Evolutionary conservation across 2,113 vertebrate species (phyloP), one percentile per base, ranked within the genome.

Genomic region (Saguinus imperator): DNA sequence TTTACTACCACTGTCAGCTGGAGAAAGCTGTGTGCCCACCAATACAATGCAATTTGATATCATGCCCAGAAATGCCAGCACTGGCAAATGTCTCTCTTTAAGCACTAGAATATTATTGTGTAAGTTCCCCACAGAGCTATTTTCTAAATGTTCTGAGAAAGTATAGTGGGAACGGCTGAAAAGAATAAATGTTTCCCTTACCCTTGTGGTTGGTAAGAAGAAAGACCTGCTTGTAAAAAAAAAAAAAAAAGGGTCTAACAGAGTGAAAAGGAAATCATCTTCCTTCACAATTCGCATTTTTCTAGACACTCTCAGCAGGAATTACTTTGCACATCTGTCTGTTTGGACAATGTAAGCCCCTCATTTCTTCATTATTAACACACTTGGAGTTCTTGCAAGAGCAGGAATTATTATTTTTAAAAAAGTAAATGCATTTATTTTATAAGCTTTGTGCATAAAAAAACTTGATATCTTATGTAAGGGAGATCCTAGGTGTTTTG

Each of bases 111-210:
- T 61, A 72, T 91, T 76, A 86, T 17, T 48, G 57, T 40, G 20
- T 50, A 79, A 93, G 73, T 50, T 86, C 81, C 87, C 95, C 58
- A 68, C 66, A 82, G 94, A 92, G 81, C 94, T 76, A 64, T 94
- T 97, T 92, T 82, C 50, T 73, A 93, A 93, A 73, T 75, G 50
- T 43, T 77, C 76, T 80, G 89, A 93, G 89, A 88, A 81, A 82
- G 48, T 29, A 29, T 0, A 83, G 55, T 73, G 87, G 66, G 52
- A 12, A 94, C 68, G 70, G 81, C 64, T 90, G 92, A 89, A 92
- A 87, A 86, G 75, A 96, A 87, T 45, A 92, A 95, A 86, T 14
- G 21, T 80, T 89, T 94, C 82, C 43, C 91, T 96, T 50, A 80
- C 21, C 35, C 75, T 94, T 66, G 37, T 9, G 50, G 50, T 17